Conservation (phyloP, 2,113 vertebrate species). For the Phylloscopus whistleri region DNA sequence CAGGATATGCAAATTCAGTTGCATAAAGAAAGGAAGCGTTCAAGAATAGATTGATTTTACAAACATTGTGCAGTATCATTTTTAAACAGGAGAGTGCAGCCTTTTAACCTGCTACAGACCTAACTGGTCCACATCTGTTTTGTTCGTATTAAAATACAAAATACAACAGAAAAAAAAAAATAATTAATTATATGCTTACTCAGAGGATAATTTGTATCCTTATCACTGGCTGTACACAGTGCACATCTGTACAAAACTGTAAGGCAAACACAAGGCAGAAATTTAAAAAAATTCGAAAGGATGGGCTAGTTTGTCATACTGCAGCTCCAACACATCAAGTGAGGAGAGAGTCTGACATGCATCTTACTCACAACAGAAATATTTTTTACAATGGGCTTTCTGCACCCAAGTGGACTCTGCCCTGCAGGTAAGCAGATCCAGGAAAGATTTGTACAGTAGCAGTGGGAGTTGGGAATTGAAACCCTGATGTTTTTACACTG, state of each 20-base stretch:
- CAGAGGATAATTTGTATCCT: neutral
- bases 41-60: constrained; percentile 8
- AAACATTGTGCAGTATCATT: neutral
- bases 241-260: neutral
- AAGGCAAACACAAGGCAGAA: neutral
- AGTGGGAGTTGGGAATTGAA: neutral
- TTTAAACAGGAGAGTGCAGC: neutral
- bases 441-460: neutral
- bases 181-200: neutral
- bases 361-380: neutral
- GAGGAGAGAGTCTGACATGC: neutral
- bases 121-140: neutral
- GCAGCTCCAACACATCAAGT: accelerated
- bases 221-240: neutral
- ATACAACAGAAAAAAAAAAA: neutral
- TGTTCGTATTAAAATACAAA: neutral
- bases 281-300: neutral
- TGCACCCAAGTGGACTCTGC: neutral
- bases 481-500: neutral
- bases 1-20: constrained; percentile 60
- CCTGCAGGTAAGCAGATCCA: neutral
- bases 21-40: constrained; percentile 40
- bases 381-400: neutral
- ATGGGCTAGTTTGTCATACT: neutral
- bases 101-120: constrained; percentile 6